Base-by-base conservation (phyloP, 2,113 vertebrate genomes). In the Psittacula cyanocephala region DNA sequence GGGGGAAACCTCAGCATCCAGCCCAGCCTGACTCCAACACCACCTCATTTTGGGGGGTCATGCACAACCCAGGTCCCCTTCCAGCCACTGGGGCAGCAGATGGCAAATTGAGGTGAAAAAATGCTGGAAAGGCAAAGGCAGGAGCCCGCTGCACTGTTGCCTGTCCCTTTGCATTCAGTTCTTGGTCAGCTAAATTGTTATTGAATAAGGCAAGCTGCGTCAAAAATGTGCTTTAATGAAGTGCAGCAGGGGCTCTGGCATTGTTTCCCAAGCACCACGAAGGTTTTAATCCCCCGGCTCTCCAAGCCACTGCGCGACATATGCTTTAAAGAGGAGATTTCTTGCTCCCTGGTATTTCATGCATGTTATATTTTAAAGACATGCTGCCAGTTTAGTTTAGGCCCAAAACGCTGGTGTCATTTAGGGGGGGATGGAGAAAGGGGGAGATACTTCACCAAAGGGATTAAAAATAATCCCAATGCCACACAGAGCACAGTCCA, bases 201-300 rank as follows among this genome's bases (percentile, higher is more conserved):
- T 27, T 62, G 91, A 92, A 39, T 41, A 72, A 59, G 77, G 77
- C 93, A 91, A 67, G 84, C 91, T 94, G 93, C 18, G 9, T 81
- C 95, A 91, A 76, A 94, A 95, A 91, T 91, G 91, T 83, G 43
- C 91, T 92, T 86, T 89, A 70, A 91, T 86, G 95, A 93, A 92
- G 91, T 70, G 91, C 96, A 94, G 91, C 91, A 92, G 96, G 91
- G 86, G 91, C 77, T 90, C 86, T 94, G 95, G 83, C 77, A 23
- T 72, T 28, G 31, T 47, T 95, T 82, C 86, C 86, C 63, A 20
- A 85, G 86, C 59, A n/a, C 78, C 65, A 4, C 24, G 25, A 43
- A 95, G 75, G 88, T 90, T 92, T 94, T 91, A 86, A 92, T 91
- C 91, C 93, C 52, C 17, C 0, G 0, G 28, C 65, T 78, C 87